phyloP scores from a whole-genome alignment of 1,140 invertebrate genomes.

The Drosophila triauraria region DNA sequence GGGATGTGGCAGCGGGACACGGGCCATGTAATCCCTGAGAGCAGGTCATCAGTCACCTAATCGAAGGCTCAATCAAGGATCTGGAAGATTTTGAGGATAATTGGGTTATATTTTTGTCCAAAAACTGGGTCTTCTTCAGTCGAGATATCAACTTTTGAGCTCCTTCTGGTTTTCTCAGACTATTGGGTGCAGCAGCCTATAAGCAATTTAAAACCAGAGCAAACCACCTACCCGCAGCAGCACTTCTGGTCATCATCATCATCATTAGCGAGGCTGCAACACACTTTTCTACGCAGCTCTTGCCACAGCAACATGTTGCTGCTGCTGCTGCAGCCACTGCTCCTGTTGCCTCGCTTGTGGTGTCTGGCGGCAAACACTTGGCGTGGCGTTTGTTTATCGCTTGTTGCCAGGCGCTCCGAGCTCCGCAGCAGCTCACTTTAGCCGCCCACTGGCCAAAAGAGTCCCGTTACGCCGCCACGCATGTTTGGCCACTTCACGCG shows the following conservation, averaged over 20 bases:
- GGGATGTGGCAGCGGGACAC: conserved; percentile 10
- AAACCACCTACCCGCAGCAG: conserved; percentile 38
- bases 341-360: conserved; percentile 14
- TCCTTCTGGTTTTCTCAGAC: conserved; percentile 13
- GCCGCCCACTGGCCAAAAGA: conserved; percentile 72
- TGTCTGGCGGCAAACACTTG: conserved; percentile 78
- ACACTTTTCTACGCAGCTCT: conserved; percentile 63
- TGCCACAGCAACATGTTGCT: conserved; percentile 65
- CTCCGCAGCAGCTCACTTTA: conserved; percentile 45
- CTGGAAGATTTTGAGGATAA: no score
- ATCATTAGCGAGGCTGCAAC: conserved; percentile 60
- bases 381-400: conserved; percentile 78
- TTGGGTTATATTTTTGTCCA: not conserved
- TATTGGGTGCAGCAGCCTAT: conserved; percentile 4
- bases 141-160: no score
- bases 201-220: conserved; percentile 35
- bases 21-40: not conserved
- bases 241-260: conserved; percentile 54
- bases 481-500: conserved; percentile 81
- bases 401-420: conserved; percentile 74
- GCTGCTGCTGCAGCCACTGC: not conserved
- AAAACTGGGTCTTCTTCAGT: not conserved
- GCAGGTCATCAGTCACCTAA: not conserved
- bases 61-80: not conserved
- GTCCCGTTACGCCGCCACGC: conserved; percentile 78